Conservation (phyloP, 2,888 invertebrate species). For the Rotaria sp. region DNA sequence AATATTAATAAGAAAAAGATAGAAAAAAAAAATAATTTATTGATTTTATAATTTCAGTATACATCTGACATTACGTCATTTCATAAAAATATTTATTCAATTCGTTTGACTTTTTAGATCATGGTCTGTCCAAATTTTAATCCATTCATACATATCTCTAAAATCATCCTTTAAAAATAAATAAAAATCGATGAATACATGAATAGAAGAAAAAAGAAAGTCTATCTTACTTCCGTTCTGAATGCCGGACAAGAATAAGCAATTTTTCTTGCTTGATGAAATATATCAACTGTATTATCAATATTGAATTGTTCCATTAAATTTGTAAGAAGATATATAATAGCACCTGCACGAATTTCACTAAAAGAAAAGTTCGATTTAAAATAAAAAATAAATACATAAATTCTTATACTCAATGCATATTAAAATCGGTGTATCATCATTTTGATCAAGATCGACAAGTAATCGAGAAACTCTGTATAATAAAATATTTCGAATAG, state of each 20-base stretch:
- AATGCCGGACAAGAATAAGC: not conserved
- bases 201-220: not conserved
- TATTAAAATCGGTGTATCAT: not conserved
- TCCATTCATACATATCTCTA: not conserved
- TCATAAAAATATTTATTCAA: not conserved
- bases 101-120: not conserved
- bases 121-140: not conserved
- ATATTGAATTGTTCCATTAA: not conserved
- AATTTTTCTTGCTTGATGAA: constrained; percentile 3
- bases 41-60: not conserved
- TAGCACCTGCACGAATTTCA: not conserved
- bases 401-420: not conserved
- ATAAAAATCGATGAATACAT: not conserved
- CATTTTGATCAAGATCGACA: not conserved
- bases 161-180: not conserved
- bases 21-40: too few relatives aligned
- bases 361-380: not conserved
- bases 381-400: not conserved
- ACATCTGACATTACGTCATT: not conserved
- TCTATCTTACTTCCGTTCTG: not conserved
- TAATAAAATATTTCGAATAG: not conserved
- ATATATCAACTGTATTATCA: not conserved
- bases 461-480: not conserved
- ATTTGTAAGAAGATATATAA: not conserved
- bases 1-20: too few relatives aligned